phyloP scores from a whole-genome alignment of 2,113 vertebrate genomes.

The Pseudorasbora parva region DNA sequence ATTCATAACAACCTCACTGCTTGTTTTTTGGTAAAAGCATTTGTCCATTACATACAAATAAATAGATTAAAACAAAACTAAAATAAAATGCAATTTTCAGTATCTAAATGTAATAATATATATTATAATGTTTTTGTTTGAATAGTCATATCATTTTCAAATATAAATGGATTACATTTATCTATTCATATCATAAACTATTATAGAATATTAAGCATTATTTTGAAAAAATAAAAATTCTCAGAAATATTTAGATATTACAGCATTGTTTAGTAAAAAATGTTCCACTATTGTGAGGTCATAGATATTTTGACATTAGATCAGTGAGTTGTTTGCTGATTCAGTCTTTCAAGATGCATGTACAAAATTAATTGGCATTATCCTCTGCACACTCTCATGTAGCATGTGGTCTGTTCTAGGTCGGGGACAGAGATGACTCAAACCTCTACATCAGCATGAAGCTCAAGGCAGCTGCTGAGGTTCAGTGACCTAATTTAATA shows the following conservation, averaged over 20 bases:
- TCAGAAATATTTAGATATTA: neutral
- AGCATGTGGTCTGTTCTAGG: constrained; percentile 71
- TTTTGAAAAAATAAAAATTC: neutral
- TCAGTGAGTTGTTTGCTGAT: neutral
- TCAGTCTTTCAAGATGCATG: neutral
- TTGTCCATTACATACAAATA: neutral
- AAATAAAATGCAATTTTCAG: neutral
- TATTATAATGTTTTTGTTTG: neutral
- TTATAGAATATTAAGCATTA: neutral
- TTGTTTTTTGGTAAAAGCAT: neutral
- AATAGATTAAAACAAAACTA: neutral
- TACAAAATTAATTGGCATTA: too few species aligned
- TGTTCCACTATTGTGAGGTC: too few species aligned
- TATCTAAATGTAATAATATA: neutral
- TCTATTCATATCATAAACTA: too few species aligned
- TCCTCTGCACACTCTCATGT: constrained; percentile 18
- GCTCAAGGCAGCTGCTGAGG: constrained; percentile 93
- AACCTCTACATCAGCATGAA: constrained; percentile 97
- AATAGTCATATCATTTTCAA: too few species aligned
- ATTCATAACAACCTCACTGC: neutral
- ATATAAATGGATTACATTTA: too few species aligned
- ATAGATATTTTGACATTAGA: too few species aligned
- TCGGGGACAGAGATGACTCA: constrained; percentile 92
- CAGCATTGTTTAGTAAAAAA: neutral
- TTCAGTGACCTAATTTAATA: constrained; percentile 59